Evolutionary conservation across 2,888 invertebrate species (phyloP).

Genomic region (Drosophila paucipuncta): DNA sequence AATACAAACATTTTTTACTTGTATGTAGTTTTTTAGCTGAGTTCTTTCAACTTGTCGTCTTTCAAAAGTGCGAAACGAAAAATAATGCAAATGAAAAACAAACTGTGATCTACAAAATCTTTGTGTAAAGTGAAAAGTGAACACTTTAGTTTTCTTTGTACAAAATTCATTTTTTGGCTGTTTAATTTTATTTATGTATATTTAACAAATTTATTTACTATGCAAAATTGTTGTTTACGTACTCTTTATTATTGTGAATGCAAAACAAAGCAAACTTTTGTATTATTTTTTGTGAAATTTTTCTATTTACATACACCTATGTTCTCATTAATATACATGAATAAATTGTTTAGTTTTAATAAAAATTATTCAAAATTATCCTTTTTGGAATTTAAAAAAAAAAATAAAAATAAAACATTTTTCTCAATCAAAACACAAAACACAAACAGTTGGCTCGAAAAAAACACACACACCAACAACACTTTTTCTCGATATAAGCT

Average conservation of each 20-base stretch:
- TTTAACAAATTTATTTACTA: conserved; percentile 49
- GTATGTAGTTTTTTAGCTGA: conserved; percentile 17
- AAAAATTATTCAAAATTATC: conserved; percentile 69
- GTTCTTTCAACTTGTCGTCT: conserved; percentile 27
- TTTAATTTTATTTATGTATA: conserved; percentile 54
- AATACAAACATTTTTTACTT: conserved; percentile 14
- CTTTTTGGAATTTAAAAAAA: conserved; percentile 46
- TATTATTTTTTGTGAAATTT: conserved; percentile 75
- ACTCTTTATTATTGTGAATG: conserved; percentile 63
- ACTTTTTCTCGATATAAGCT: neutral
- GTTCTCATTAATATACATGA: conserved; percentile 32
- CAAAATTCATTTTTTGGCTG: conserved; percentile 76
- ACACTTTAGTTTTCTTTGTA: conserved; percentile 68
- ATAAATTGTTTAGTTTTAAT: conserved; percentile 57
- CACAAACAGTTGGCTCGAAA: conserved; percentile 13
- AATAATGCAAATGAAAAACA: conserved; percentile 80
- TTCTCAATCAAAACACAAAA: conserved; percentile 16
- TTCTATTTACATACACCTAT: conserved; percentile 6
- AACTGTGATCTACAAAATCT: conserved; percentile 84
- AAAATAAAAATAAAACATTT: conserved; percentile 23
- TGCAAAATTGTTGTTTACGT: conserved; percentile 80
- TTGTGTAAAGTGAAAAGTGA: conserved; percentile 59
- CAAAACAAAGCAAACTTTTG: conserved; percentile 72
- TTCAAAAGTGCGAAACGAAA: conserved; percentile 56
- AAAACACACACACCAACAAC: conserved; percentile 8